These are phyloP conservation scores for Odontothrips loti DNA, from an alignment of 2,888 invertebrate genomes.

Conservation along the genomic window DNA sequence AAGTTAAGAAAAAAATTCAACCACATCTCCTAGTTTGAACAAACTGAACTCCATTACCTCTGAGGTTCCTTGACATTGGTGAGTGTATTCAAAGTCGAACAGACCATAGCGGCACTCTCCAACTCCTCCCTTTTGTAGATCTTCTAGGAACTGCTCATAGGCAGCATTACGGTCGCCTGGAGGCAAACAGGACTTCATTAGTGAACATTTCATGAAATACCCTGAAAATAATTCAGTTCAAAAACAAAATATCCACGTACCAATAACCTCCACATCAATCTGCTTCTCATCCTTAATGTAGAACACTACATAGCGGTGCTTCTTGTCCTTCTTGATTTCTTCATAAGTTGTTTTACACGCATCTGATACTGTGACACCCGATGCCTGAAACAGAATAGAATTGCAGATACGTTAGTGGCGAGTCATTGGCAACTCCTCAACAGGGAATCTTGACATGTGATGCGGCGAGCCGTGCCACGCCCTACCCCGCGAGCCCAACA, in stretches of 20 bases:
- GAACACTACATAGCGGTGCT: conserved; percentile 94
- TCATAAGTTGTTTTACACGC: conserved; percentile 92
- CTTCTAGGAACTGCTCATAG: conserved; percentile 91
- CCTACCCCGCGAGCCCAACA: too few relatives aligned
- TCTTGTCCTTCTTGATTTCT: conserved; percentile 97
- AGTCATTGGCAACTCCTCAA: not conserved
- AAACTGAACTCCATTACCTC: conserved; percentile 53
- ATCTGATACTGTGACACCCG: conserved; percentile 94
- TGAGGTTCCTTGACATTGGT: conserved; percentile 94
- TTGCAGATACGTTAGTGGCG: not conserved
- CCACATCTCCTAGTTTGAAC: not conserved
- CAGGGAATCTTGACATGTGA: not conserved
- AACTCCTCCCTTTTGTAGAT: conserved; percentile 84
- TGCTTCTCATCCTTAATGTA: conserved; percentile 93
- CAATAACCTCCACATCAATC: conserved; percentile 91
- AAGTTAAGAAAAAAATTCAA: not conserved
- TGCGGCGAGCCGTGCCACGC: too few relatives aligned
- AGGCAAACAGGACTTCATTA: conserved; percentile 34
- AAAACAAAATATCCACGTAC: conserved; percentile 44
- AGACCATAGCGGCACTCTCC: conserved; percentile 97
- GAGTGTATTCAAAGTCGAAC: conserved; percentile 97
- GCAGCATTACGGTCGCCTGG: conserved; percentile 72
- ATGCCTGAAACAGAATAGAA: conserved; percentile 59
- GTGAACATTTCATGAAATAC: not conserved
- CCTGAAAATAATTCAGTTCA: not conserved